phyloP scores from a whole-genome alignment of 2,797 vertebrate genomes.

The Anguilla pacifica region DNA sequence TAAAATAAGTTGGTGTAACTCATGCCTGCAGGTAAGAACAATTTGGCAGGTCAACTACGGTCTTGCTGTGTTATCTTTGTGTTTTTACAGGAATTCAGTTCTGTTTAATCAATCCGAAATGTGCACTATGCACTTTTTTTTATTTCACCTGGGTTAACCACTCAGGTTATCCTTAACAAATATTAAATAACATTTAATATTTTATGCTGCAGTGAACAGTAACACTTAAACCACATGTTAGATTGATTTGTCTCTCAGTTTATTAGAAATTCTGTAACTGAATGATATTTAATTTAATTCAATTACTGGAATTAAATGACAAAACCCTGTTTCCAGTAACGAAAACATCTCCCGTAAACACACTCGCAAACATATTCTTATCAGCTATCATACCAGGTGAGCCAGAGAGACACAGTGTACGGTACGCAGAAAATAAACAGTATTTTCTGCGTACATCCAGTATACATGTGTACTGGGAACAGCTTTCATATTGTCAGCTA shows the following conservation, averaged over 20 bases:
- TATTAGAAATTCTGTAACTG: background rate
- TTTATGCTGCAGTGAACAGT: background rate
- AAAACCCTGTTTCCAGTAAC: background rate
- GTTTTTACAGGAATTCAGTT: background rate
- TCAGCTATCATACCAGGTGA: background rate
- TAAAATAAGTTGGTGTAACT: background rate
- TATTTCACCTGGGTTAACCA: background rate
- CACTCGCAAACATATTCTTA: background rate
- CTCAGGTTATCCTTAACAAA: background rate
- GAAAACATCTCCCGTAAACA: background rate
- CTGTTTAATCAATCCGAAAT: background rate
- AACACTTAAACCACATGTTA: background rate
- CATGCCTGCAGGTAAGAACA: background rate
- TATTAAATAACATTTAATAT: slow-evolving; percentile 1
- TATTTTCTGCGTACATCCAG: background rate
- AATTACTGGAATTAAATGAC: background rate
- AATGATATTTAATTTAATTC: background rate
- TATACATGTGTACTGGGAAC: too few species aligned
- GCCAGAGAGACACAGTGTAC: background rate
- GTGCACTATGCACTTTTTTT: background rate
- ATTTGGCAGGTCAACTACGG: background rate
- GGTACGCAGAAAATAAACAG: background rate
- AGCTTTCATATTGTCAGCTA: background rate
- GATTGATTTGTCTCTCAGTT: background rate
- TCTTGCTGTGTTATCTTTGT: background rate